phyloP scores from a whole-genome alignment of 2,113 vertebrate genomes.

The Typhlomys cinereus region DNA sequence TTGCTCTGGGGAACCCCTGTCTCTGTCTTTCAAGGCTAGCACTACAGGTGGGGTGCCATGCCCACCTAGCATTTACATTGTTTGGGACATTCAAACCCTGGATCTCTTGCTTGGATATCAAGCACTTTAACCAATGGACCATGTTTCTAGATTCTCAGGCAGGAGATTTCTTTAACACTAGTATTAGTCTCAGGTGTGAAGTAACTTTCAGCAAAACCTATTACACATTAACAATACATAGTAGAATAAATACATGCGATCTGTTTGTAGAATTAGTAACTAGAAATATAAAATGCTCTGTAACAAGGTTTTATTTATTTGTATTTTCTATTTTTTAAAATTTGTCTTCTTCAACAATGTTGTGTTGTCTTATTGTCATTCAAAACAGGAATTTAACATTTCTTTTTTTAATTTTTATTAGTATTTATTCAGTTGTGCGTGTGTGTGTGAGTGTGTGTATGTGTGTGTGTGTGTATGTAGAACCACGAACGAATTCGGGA shows the following conservation, averaged over 20 bases:
- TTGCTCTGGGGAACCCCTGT: too few species aligned
- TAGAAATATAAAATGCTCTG: neutral
- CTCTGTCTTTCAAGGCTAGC: too few species aligned
- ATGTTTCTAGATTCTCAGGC: too few species aligned
- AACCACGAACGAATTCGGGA: too few species aligned
- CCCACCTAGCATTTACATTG: too few species aligned
- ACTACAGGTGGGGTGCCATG: too few species aligned
- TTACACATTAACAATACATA: neutral
- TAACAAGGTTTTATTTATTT: neutral
- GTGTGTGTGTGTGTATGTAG: too few species aligned
- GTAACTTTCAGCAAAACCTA: neutral
- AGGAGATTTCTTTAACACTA: neutral
- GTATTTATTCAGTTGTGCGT: too few species aligned
- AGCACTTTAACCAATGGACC: too few species aligned
- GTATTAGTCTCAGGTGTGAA: neutral
- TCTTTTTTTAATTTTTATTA: neutral
- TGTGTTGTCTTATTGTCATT: neutral
- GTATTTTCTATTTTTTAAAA: neutral
- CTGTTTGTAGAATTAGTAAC: neutral
- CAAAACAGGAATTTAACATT: neutral
- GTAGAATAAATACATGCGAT: neutral
- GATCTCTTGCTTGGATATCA: too few species aligned
- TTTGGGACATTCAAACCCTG: too few species aligned
- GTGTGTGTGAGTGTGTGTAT: too few species aligned
- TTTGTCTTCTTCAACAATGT: neutral